Conservation (phyloP, 2,888 invertebrate genomes). For the Cephus runcator region DNA sequence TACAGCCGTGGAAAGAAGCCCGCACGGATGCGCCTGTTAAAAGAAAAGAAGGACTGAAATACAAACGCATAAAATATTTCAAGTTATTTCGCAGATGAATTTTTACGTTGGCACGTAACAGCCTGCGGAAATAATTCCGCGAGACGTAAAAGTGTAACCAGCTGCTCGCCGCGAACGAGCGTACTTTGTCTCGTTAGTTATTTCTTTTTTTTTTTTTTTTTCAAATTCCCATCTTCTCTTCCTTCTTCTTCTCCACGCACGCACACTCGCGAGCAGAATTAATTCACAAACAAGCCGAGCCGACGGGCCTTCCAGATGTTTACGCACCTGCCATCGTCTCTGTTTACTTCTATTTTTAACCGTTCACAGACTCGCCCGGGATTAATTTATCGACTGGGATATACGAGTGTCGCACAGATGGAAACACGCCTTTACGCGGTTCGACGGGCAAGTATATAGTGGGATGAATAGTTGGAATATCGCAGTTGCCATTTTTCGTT, state of each 20-base stretch:
- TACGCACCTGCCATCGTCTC: slow-evolving; percentile 27
- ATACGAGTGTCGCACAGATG: neutral
- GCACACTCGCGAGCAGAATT: slow-evolving; percentile 3
- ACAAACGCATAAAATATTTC: neutral
- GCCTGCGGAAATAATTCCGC: neutral
- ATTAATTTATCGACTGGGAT: neutral
- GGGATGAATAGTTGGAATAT: neutral
- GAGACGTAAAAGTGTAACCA: neutral
- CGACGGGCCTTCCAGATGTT: slow-evolving; percentile 33
- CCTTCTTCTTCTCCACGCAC: neutral
- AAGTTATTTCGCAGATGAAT: neutral
- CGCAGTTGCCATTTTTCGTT: neutral
- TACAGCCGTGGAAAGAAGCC: too few species aligned
- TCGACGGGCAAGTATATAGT: neutral
- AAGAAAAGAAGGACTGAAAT: neutral
- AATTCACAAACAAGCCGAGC: slow-evolving; percentile 19
- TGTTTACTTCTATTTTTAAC: slow-evolving; percentile 27
- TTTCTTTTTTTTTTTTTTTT: neutral
- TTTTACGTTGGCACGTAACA: neutral
- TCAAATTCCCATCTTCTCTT: neutral
- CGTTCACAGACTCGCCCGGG: neutral
- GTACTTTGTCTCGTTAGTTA: neutral
- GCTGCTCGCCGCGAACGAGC: neutral
- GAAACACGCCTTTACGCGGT: neutral
- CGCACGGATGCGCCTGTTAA: neutral